Evolutionary conservation across 2,113 vertebrate genomes (phyloP).

Genomic region (Mus musculus): DNA sequence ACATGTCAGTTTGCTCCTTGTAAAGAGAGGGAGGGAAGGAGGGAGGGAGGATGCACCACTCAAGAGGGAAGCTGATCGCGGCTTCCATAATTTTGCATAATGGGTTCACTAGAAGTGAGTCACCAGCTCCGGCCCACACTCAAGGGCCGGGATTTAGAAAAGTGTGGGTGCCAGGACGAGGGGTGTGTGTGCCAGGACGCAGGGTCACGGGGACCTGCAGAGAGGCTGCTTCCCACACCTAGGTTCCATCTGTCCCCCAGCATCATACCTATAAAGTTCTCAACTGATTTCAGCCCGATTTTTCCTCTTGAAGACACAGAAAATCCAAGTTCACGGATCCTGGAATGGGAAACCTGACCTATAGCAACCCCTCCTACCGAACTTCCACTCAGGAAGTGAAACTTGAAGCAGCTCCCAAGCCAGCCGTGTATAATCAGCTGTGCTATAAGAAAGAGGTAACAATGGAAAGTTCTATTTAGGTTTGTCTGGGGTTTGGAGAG

Average conservation of each 20-base stretch:
- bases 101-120: conserved; percentile 25
- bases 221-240: background rate
- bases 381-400: conserved; percentile 99
- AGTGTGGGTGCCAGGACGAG: background rate
- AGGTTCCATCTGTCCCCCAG: background rate
- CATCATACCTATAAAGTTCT: background rate
- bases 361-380: conserved; percentile 98
- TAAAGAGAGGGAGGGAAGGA: background rate
- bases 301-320: conserved; percentile 91
- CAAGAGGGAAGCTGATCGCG: background rate
- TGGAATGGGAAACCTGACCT: conserved; percentile 95
- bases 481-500: background rate
- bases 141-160: background rate
- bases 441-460: conserved; percentile 98
- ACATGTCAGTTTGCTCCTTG: background rate
- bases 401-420: conserved; percentile 96
- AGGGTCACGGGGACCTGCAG: background rate
- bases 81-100: background rate
- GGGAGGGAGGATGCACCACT: background rate
- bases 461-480: background rate
- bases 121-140: background rate
- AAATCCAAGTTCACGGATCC: conserved; percentile 96
- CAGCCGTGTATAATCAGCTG: conserved; percentile 95
- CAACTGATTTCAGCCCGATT: conserved; percentile 36
- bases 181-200: background rate